These are phyloP conservation scores for Catostomus latipinnis DNA, from an alignment of 2,797 vertebrate genomes.

Conservation along the genomic window DNA sequence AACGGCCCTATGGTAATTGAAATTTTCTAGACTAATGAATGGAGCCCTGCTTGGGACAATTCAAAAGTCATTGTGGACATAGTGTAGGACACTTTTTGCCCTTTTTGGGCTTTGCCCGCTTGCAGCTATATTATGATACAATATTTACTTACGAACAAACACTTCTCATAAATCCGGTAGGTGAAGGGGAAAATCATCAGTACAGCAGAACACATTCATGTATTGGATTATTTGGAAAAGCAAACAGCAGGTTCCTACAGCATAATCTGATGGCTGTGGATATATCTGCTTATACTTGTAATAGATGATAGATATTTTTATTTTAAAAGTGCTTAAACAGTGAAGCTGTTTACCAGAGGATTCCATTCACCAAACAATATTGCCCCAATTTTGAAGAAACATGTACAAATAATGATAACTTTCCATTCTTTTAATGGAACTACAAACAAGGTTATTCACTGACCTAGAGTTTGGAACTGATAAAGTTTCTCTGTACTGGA, in stretches of 20 bases:
- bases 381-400: too few species aligned
- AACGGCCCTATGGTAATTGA: too few species aligned
- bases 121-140: too few species aligned
- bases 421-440: not conserved
- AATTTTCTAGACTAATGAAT: too few species aligned
- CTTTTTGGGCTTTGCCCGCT: too few species aligned
- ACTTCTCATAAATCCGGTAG: too few species aligned
- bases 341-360: not conserved
- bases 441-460: not conserved
- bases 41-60: too few species aligned
- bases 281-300: not conserved
- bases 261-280: not conserved
- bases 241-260: not conserved
- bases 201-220: not conserved
- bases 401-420: not conserved
- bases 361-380: not conserved
- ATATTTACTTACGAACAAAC: too few species aligned
- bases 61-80: too few species aligned
- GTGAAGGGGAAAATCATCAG: not conserved
- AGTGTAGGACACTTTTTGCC: too few species aligned
- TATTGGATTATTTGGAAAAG: not conserved
- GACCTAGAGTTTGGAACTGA: not conserved
- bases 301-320: not conserved
- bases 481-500: not conserved
- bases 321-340: slow-evolving; percentile 6